phyloP scores from a whole-genome alignment of 2,797 vertebrate species.

The Thalassophryne amazonica region DNA sequence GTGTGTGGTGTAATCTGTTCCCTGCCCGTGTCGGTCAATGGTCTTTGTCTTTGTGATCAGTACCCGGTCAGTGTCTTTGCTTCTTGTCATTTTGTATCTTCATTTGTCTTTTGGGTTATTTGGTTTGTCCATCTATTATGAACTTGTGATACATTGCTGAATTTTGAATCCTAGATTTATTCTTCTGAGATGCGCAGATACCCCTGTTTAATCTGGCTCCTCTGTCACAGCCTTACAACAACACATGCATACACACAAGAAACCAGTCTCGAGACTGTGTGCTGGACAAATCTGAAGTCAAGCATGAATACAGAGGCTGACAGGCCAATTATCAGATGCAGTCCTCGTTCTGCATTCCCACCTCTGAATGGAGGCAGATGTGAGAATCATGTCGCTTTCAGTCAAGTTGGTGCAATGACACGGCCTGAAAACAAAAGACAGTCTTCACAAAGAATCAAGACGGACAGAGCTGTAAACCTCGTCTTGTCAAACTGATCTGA shows the following conservation, averaged over 20 bases:
- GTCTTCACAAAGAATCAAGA: slow-evolving; percentile 42
- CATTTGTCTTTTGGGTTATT: no score
- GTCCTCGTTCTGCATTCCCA: slow-evolving; percentile 51
- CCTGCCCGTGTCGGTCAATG: no score
- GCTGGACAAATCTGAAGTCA: slow-evolving; percentile 64
- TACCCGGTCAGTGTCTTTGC: no score
- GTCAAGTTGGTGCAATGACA: slow-evolving; percentile 48
- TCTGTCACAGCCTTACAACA: background rate
- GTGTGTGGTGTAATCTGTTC: no score
- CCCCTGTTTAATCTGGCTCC: slow-evolving; percentile 1
- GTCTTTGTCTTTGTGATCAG: no score
- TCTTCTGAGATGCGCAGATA: no score
- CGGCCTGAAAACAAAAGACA: slow-evolving; percentile 50
- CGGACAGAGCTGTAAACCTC: slow-evolving; percentile 50
- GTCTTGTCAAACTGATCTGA: slow-evolving; percentile 30
- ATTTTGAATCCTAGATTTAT: no score
- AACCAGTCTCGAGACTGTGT: slow-evolving; percentile 28
- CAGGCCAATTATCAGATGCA: slow-evolving; percentile 72
- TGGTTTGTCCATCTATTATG: no score
- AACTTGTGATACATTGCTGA: no score
- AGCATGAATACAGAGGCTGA: slow-evolving; percentile 69
- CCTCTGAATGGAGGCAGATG: slow-evolving; percentile 63
- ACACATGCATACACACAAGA: background rate
- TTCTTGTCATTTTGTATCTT: no score
- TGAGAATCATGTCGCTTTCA: slow-evolving; percentile 65